phyloP scores from a whole-genome alignment of 2,888 invertebrate species.

The Noctua janthina region DNA sequence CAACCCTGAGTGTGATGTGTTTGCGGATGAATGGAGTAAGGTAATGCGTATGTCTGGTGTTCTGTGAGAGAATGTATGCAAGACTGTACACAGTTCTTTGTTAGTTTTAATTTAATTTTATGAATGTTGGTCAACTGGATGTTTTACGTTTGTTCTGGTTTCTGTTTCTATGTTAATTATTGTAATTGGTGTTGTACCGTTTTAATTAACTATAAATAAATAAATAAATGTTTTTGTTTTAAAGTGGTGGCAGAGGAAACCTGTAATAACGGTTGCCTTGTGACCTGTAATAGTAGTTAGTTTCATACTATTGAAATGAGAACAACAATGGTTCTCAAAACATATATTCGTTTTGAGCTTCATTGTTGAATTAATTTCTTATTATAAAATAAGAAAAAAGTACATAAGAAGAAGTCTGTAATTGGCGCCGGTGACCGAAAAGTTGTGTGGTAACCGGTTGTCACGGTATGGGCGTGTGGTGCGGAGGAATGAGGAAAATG shows the following conservation, averaged over 20 bases:
- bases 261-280: neutral
- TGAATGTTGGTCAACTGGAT: no score
- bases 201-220: no score
- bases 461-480: neutral
- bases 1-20: no score
- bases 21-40: no score
- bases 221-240: neutral
- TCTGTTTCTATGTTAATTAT: no score
- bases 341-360: neutral
- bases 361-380: neutral
- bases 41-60: no score
- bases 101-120: no score
- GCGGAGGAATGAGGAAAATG: neutral
- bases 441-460: neutral
- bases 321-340: neutral
- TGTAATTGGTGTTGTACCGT: no score
- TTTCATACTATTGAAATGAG: neutral
- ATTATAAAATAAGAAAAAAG: neutral
- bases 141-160: no score
- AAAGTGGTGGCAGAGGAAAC: neutral
- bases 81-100: no score
- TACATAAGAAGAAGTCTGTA: neutral
- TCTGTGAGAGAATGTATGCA: no score
- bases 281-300: neutral
- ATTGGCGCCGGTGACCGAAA: neutral